Conservation (phyloP, 2,113 vertebrate genomes). For the Phyllostomus hastatus region DNA sequence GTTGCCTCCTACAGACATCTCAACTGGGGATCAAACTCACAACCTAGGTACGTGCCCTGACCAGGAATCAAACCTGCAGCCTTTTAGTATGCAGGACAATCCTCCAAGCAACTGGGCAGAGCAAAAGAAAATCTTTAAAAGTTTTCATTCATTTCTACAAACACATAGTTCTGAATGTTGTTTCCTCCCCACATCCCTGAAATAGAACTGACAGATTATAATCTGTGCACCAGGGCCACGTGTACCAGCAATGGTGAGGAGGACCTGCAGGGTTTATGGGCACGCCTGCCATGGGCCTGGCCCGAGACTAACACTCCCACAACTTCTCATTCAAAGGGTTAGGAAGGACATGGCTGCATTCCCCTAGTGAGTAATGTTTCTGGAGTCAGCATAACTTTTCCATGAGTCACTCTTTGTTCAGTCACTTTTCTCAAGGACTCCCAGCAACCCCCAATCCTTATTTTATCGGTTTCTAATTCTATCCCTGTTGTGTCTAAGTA, state of each 20-base stretch:
- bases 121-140: background rate
- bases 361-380: background rate
- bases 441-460: background rate
- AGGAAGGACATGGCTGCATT: background rate
- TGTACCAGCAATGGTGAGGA: background rate
- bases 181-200: background rate
- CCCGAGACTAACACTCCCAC: background rate
- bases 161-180: background rate
- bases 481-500: background rate
- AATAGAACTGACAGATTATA: constrained; percentile 17
- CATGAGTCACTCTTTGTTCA: background rate
- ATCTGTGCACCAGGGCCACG: background rate
- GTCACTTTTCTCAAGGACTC: background rate
- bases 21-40: too few relatives aligned
- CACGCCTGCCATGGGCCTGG: background rate
- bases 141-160: constrained; percentile 20
- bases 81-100: too few relatives aligned
- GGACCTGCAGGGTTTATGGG: background rate
- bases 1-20: too few relatives aligned
- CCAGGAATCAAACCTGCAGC: too few relatives aligned
- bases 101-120: too few relatives aligned
- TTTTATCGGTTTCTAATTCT: constrained; percentile 30
- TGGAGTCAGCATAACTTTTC: constrained; percentile 24
- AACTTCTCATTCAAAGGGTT: background rate
- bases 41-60: too few relatives aligned